A percentile compares a stretch with the other conserved stretches of the same genome.
Evolutionary conservation across 1,140 invertebrate species (phyloP).

Genomic region (Tribolium castaneum): DNA sequence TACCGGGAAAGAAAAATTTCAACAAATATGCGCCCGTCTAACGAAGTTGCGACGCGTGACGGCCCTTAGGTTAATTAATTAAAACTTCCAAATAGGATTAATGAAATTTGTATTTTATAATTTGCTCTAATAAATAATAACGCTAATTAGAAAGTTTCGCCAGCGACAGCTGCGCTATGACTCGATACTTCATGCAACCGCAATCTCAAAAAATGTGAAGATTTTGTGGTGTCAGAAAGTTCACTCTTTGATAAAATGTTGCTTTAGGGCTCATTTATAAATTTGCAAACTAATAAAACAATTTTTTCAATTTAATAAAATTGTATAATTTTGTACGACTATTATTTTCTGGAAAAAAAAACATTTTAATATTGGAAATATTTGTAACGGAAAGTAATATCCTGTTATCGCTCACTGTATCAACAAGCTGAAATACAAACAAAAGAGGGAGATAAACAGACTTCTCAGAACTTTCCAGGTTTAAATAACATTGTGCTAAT

Average conservation of each 20-base stretch:
- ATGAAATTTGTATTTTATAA: slow-evolving; percentile 38
- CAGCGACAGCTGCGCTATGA: background rate
- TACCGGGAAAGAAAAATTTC: slow-evolving; percentile 4
- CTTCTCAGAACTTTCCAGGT: background rate
- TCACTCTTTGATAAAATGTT: too few species aligned
- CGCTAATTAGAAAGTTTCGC: slow-evolving; percentile 28
- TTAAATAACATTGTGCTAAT: background rate
- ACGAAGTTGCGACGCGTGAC: slow-evolving; percentile 22
- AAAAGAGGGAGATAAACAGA: background rate
- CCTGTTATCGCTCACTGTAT: background rate
- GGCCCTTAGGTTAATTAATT: slow-evolving; percentile 37
- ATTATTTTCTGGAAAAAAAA: background rate
- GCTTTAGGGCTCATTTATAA: too few species aligned
- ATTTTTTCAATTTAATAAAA: background rate
- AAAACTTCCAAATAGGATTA: slow-evolving; percentile 39
- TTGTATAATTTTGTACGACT: background rate
- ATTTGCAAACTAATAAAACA: too few species aligned
- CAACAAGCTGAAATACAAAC: background rate
- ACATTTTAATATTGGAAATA: background rate
- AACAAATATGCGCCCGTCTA: slow-evolving; percentile 12
- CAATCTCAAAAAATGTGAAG: background rate
- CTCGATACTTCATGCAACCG: background rate
- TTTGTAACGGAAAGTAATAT: background rate
- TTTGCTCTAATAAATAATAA: slow-evolving; percentile 38
- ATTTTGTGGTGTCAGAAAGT: background rate